Evolutionary conservation across 2,888 invertebrate genomes (phyloP).

Genomic region (Macrophya annulata): DNA sequence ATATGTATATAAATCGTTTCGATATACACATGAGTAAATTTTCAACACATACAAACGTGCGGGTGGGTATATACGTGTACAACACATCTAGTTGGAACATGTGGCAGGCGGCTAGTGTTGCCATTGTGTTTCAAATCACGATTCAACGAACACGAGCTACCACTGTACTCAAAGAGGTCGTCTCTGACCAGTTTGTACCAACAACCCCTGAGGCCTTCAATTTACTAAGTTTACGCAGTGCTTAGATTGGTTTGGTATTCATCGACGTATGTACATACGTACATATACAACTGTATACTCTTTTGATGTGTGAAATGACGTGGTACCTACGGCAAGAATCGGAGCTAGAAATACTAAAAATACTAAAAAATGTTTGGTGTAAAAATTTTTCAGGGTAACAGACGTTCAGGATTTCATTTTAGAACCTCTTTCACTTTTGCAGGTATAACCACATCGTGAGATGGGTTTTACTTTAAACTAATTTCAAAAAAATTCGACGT

Average conservation of each 20-base stretch:
- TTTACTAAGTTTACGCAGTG: conserved; percentile 42
- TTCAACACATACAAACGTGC: background rate
- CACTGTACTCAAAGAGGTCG: background rate
- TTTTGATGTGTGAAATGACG: background rate
- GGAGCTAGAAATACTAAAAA: no score
- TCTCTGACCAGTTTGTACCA: conserved; percentile 44
- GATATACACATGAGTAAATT: background rate
- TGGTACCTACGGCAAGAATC: no score
- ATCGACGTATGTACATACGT: background rate
- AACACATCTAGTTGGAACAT: conserved; percentile 68
- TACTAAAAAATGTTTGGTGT: background rate
- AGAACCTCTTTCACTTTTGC: background rate
- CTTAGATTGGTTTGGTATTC: conserved; percentile 42
- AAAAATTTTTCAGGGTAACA: background rate
- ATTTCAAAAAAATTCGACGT: background rate
- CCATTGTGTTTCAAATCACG: conserved; percentile 79
- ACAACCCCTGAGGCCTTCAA: conserved; percentile 45
- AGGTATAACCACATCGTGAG: background rate
- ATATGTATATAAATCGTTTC: background rate
- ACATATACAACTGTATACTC: background rate
- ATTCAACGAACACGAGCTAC: conserved; percentile 64
- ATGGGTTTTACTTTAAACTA: background rate
- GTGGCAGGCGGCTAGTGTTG: conserved; percentile 76
- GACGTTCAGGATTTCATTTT: background rate
- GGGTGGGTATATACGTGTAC: background rate